Evolutionary conservation across 2,113 vertebrate species (phyloP).

Genomic region (Smithornis capensis): DNA sequence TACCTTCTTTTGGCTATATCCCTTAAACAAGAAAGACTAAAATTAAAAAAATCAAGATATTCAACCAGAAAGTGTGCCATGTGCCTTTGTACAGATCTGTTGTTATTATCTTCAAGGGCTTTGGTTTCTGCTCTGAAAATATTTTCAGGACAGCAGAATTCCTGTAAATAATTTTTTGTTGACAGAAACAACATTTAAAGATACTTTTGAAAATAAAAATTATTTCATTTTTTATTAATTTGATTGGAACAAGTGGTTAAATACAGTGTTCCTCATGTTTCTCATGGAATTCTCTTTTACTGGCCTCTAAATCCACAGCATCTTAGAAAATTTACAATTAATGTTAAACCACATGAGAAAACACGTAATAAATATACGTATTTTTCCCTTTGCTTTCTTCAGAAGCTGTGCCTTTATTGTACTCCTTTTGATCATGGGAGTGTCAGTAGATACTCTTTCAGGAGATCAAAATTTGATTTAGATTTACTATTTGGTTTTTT

Average conservation of each 20-base stretch:
- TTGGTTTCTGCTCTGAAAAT: neutral
- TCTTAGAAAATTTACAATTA: neutral
- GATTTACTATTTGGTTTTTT: neutral
- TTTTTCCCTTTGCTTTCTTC: neutral
- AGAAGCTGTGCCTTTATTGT: neutral
- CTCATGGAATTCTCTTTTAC: neutral
- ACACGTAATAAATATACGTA: neutral
- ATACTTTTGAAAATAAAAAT: neutral
- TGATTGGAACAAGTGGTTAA: neutral
- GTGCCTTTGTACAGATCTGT: neutral
- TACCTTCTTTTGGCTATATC: neutral
- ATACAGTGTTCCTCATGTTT: neutral
- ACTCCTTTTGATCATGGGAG: neutral
- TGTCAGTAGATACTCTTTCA: neutral
- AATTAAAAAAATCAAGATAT: neutral
- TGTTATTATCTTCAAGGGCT: neutral
- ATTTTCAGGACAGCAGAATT: neutral
- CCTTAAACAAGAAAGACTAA: neutral
- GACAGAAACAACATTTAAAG: neutral
- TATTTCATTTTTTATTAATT: neutral
- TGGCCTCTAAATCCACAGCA: neutral
- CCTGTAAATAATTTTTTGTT: neutral
- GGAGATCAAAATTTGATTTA: neutral
- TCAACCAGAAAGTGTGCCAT: neutral
- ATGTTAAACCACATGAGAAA: neutral